A percentile compares a stretch with the other conserved stretches of the same genome.
These are phyloP conservation scores for Coendou prehensilis DNA, from an alignment of 2,797 vertebrate species.

Conservation along the genomic window DNA sequence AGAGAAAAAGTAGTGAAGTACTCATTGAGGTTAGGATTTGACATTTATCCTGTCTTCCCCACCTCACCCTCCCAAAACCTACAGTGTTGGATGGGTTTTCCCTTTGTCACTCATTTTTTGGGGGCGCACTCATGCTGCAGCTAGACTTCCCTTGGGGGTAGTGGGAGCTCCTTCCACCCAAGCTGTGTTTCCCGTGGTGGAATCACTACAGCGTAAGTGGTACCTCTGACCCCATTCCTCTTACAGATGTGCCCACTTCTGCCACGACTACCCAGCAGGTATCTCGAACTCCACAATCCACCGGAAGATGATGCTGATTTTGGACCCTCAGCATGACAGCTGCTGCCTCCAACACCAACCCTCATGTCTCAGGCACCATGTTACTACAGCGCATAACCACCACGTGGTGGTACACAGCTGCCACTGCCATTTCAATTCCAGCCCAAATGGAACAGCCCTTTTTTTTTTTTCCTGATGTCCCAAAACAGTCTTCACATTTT, in stretches of 20 bases:
- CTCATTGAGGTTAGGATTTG: neutral
- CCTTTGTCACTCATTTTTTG: neutral
- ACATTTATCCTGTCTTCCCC: neutral
- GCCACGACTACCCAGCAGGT: neutral
- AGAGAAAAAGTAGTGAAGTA: neutral
- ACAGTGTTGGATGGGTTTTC: neutral
- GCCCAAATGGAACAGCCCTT: neutral
- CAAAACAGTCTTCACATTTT: neutral
- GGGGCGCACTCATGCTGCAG: neutral
- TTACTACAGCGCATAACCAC: accelerated
- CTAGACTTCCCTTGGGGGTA: neutral
- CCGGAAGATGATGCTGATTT: accelerated
- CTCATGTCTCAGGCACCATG: accelerated
- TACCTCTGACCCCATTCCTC: neutral
- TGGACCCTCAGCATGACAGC: neutral
- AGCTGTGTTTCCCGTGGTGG: neutral
- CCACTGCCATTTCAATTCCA: neutral
- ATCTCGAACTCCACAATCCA: accelerated
- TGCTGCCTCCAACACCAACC: accelerated
- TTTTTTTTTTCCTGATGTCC: too few species aligned
- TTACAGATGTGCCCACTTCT: neutral
- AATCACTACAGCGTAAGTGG: neutral
- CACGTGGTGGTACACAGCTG: neutral
- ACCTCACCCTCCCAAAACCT: accelerated
- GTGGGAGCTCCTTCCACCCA: neutral